Conservation (phyloP, 2,797 vertebrate species). For the Anguilla pacifica region DNA sequence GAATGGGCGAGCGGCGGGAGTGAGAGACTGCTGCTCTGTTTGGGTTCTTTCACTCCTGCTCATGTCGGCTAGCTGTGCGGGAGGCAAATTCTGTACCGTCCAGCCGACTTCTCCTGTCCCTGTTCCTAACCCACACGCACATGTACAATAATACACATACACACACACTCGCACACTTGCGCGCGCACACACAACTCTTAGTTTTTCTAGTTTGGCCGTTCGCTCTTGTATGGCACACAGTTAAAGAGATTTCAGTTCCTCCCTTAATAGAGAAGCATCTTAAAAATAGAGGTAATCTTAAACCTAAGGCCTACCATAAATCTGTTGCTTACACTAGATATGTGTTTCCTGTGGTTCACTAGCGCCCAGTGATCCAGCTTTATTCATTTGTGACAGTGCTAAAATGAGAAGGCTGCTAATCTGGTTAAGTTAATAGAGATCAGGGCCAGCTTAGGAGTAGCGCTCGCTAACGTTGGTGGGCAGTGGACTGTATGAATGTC, state of each 20-base stretch:
- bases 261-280: not conserved
- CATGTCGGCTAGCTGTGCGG: not conserved
- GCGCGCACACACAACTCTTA: not conserved
- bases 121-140: not conserved
- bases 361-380: slow-evolving; percentile 31
- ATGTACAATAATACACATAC: not conserved
- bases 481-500: not conserved
- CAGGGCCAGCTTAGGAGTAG: slow-evolving; percentile 20
- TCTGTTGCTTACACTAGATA: not conserved
- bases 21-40: not conserved
- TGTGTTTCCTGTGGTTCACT: slow-evolving; percentile 24
- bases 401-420: slow-evolving; percentile 60
- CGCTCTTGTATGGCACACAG: not conserved
- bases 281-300: not conserved
- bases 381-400: slow-evolving; percentile 41
- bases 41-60: slow-evolving; percentile 2
- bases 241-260: not conserved
- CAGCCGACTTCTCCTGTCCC: slow-evolving; percentile 33
- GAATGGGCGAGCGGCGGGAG: not conserved
- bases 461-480: not conserved
- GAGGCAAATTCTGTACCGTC: not conserved
- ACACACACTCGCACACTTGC: not conserved
- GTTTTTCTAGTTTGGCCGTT: slow-evolving; percentile 36
- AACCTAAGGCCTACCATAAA: not conserved
- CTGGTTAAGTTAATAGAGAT: slow-evolving; percentile 49